Conservation (phyloP, 2,113 vertebrate genomes). For the Clarias gariepinus region DNA sequence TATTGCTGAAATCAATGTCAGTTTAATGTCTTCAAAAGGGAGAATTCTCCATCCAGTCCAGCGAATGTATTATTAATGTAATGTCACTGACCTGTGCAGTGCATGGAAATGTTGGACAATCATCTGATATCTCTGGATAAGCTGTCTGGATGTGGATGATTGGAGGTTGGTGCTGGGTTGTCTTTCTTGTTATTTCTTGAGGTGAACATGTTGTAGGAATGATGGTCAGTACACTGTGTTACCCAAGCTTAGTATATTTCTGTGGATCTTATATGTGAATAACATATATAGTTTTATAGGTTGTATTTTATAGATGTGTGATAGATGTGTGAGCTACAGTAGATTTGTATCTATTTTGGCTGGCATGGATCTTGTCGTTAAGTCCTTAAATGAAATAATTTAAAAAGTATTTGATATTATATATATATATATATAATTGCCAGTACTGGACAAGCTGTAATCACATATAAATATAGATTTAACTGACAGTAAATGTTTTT, state of each 20-base stretch:
- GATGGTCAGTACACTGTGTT: not conserved
- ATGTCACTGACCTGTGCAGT: slow-evolving; percentile 10
- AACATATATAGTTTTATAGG: too few species aligned
- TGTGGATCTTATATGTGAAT: too few species aligned
- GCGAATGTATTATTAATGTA: slow-evolving; percentile 4
- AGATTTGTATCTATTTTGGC: not conserved
- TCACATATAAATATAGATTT: not conserved
- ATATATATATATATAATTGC: too few species aligned
- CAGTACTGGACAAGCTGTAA: not conserved
- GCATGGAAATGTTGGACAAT: not conserved
- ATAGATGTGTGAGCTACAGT: not conserved
- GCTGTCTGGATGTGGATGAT: not conserved
- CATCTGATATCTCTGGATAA: not conserved
- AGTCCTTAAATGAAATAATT: not conserved
- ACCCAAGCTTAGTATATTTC: not conserved
- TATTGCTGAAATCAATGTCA: not conserved
- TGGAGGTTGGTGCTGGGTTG: not conserved
- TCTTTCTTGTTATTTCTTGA: not conserved
- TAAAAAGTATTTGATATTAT: not conserved
- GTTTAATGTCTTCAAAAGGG: not conserved
- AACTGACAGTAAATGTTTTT: not conserved
- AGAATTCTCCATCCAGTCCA: not conserved
- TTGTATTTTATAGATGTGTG: not conserved
- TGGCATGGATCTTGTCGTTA: not conserved
- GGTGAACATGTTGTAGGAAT: not conserved